Conservation (phyloP, 1,140 invertebrate species). For the Bombus terrestris region DNA sequence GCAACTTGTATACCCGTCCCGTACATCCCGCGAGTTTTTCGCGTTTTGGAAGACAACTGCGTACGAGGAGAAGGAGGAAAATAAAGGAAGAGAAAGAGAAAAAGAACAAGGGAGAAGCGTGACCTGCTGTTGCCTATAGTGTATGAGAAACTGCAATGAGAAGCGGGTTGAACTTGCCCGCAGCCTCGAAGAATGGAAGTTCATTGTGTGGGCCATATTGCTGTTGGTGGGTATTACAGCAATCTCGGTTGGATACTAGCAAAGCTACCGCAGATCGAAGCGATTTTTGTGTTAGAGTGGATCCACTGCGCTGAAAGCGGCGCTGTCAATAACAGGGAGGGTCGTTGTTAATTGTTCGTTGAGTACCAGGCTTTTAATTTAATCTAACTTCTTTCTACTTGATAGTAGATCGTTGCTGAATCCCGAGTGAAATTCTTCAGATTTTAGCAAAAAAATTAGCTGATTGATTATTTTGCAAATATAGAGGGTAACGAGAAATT, state of each 20-base stretch:
- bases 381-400: neutral
- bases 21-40: neutral
- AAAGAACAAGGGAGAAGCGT: neutral
- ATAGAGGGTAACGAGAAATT: neutral
- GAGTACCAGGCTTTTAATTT: neutral
- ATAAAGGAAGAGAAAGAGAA: neutral
- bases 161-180: slow-evolving; percentile 23
- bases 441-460: neutral
- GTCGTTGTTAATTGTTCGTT: neutral
- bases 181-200: slow-evolving; percentile 51
- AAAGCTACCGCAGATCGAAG: slow-evolving; percentile 9
- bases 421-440: neutral
- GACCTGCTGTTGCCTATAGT: slow-evolving; percentile 21
- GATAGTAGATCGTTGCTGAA: neutral
- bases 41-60: neutral
- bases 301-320: neutral
- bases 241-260: slow-evolving; percentile 57
- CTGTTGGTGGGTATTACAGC: slow-evolving; percentile 44
- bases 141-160: slow-evolving; percentile 8
- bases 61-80: too few relatives aligned
- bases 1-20: slow-evolving; percentile 65
- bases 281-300: slow-evolving; percentile 16
- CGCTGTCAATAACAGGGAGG: neutral
- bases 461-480: neutral
- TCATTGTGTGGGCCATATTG: slow-evolving; percentile 68